Percentiles rank a stretch among this genome's conserved stretches.
phyloP scores from a whole-genome alignment of 2,113 vertebrate species.

The Chinchilla lanigera region DNA sequence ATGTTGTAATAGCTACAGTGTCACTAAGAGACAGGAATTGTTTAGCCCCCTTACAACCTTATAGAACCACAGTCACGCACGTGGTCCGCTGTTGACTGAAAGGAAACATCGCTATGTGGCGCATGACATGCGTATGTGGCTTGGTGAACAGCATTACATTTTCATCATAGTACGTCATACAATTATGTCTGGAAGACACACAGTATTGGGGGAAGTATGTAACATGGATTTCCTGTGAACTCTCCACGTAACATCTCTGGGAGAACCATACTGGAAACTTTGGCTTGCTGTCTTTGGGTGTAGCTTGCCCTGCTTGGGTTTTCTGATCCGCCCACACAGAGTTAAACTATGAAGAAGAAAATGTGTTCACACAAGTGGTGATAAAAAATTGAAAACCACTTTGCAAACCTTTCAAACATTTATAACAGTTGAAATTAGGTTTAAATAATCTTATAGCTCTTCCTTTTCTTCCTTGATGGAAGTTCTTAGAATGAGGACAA shows the following conservation, averaged over 20 bases:
- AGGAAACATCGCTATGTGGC: not conserved
- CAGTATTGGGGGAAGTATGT: not conserved
- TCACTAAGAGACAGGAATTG: no score
- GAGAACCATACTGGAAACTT: not conserved
- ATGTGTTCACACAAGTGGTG: not conserved
- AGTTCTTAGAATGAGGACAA: not conserved
- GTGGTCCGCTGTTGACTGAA: no score
- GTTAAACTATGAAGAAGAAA: not conserved
- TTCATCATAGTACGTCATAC: not conserved
- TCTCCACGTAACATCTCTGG: not conserved
- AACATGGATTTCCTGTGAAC: not conserved
- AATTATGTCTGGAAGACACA: not conserved
- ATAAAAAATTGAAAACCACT: conserved; percentile 60
- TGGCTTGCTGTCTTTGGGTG: no score
- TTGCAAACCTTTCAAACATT: conserved; percentile 72
- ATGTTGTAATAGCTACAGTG: not conserved
- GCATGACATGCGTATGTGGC: not conserved
- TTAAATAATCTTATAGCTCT: not conserved
- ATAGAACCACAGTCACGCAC: no score
- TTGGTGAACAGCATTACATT: not conserved
- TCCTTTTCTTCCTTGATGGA: not conserved
- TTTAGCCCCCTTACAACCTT: no score
- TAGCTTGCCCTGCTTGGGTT: not conserved
- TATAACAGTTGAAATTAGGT: conserved; percentile 54
- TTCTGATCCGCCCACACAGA: not conserved